These are phyloP conservation scores for Dinocampus coccinellae DNA, from an alignment of 2,888 invertebrate genomes.

Conservation along the genomic window DNA sequence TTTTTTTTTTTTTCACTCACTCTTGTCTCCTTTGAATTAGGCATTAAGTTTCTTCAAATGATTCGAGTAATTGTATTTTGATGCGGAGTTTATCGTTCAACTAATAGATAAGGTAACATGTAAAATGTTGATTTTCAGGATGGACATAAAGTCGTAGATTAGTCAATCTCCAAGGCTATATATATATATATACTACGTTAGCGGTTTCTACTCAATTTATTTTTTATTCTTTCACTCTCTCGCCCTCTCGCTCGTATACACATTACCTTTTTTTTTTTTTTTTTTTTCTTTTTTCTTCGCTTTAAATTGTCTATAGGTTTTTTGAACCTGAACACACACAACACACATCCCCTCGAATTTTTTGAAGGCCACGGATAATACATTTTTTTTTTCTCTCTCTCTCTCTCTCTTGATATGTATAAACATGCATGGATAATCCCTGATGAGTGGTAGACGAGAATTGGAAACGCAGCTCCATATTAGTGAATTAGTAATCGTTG, in stretches of 20 bases:
- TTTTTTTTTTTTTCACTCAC: constrained; percentile 9
- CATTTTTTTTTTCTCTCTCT: too few species aligned
- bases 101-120: constrained; percentile 22
- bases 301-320: constrained; percentile 17
- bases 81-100: constrained; percentile 15
- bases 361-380: constrained; percentile 9
- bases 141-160: constrained; percentile 28
- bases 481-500: constrained; percentile 58
- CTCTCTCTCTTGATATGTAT: background rate
- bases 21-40: background rate
- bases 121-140: constrained; percentile 27
- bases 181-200: constrained; percentile 7
- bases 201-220: constrained; percentile 6
- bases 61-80: constrained; percentile 24
- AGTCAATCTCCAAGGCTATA: constrained; percentile 27
- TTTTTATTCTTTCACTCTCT: constrained; percentile 8
- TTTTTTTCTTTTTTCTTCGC: too few species aligned
- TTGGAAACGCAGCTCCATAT: constrained; percentile 51
- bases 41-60: constrained; percentile 28
- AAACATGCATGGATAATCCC: constrained; percentile 15
- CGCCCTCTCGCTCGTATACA: background rate
- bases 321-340: constrained; percentile 35
- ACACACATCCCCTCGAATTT: constrained; percentile 16
- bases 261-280: background rate
- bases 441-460: constrained; percentile 1